Evolutionary conservation across 2,888 invertebrate species (phyloP).

Genomic region (Trachelus troglodyta): DNA sequence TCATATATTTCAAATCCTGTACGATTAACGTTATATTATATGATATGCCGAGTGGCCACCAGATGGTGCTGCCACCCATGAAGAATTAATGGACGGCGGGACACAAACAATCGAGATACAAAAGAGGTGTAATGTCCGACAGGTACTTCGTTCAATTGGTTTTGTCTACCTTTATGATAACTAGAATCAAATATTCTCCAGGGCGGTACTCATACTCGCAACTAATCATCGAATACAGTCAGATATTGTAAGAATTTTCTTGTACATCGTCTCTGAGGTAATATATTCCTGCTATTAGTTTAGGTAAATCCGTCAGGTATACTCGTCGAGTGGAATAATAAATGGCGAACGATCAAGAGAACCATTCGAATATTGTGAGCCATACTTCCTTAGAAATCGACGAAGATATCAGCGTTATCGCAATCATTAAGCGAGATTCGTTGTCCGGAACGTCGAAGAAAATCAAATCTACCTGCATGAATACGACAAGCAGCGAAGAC

Average conservation of each 20-base stretch:
- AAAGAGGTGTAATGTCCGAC: neutral
- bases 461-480: neutral
- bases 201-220: neutral
- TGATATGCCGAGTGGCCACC: slow-evolving; percentile 26
- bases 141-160: neutral
- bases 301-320: neutral
- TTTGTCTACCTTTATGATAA: neutral
- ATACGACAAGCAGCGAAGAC: neutral
- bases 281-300: neutral
- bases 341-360: slow-evolving; percentile 2
- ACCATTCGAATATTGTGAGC: neutral
- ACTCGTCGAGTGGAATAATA: neutral
- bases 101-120: slow-evolving; percentile 22
- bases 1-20: neutral
- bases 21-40: neutral
- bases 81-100: slow-evolving; percentile 1
- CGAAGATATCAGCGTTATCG: slow-evolving; percentile 31
- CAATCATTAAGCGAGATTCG: slow-evolving; percentile 26
- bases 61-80: slow-evolving; percentile 30
- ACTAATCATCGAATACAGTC: neutral
- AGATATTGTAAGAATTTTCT: neutral
- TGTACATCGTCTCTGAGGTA: neutral
- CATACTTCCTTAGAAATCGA: slow-evolving; percentile 8
- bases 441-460: slow-evolving; percentile 2
- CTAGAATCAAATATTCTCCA: neutral